Base-by-base conservation (phyloP, 30 jellyfish, hydroid and myxozoan genomes). In the Clytia hemisphaerica region DNA sequence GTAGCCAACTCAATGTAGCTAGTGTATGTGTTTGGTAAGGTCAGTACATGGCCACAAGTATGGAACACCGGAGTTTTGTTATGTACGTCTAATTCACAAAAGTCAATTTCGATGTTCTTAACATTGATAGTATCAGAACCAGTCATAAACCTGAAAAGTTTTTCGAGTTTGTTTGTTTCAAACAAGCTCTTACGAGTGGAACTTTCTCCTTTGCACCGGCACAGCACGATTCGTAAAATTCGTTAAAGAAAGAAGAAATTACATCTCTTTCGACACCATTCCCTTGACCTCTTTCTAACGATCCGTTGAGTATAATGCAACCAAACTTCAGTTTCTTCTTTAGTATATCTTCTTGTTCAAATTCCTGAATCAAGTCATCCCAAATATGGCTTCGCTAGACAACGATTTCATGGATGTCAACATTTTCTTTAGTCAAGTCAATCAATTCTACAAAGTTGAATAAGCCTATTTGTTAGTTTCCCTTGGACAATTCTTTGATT, bases 161-260 rank as follows among this genome's bases (percentile, higher is more conserved):
- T 5, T 27, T 67, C 37, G 35, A 55, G 73, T 37, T 15, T 46
- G 7, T 54, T 14, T 34, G 9, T 19, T 14, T 58, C 67, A 31
- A 48, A 35, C 49, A 72, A 48, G 46, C 73, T 35, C 82, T 51
- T 45, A 69, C 35, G 3, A 46, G 38, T 28, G 82, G 82, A 27
- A 69, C 76, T 45, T 29, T 47, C 6, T 46, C n/a, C 26, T 47
- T 21, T 45, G 82, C 82, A 22, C 82, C 82, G 49, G 49, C 77
- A 34, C 77, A 37, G 19, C 47, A 46, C 59, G 73, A 35, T 21
- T 25, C 34, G 33, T 45, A 69, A 33, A 69, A 69, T 51, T 46
- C 77, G 25, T n/a, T 34, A 63, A 37, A 69, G 35, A 69, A 61
- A 4, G 59, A 61, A 3, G 75, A 61, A 5, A 61, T 3, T 35